These are phyloP conservation scores for Drosophila baimaii DNA, from an alignment of 1,140 invertebrate genomes.

Conservation along the genomic window DNA sequence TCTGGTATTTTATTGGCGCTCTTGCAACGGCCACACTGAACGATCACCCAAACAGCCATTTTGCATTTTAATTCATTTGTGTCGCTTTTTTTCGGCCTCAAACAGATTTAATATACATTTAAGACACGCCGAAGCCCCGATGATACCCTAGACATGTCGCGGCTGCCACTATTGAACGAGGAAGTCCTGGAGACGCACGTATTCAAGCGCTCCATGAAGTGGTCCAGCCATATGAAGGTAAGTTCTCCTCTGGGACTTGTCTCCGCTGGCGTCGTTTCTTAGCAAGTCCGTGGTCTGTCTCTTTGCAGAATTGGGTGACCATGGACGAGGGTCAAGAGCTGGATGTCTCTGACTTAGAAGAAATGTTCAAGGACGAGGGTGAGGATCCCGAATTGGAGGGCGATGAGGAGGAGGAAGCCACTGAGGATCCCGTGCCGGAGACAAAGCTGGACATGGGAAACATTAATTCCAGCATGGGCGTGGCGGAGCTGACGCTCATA, in stretches of 20 bases:
- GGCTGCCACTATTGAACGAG: conserved; percentile 34
- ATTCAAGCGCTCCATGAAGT: conserved; percentile 60
- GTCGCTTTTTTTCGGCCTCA: neutral
- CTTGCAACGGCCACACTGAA: conserved; percentile 4
- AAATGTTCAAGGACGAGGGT: conserved; percentile 22
- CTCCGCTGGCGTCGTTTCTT: conserved; percentile 15
- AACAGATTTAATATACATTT: neutral
- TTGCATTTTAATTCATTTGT: conserved; percentile 18
- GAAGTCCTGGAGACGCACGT: conserved; percentile 49
- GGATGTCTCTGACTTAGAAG: conserved; percentile 30
- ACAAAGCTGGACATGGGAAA: conserved; percentile 27
- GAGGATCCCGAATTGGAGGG: conserved; percentile 7
- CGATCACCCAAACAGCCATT: conserved; percentile 19
- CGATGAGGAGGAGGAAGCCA: conserved; percentile 36
- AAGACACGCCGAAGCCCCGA: neutral
- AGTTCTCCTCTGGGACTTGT: neutral
- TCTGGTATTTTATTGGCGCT: conserved; percentile 18
- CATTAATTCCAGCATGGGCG: conserved; percentile 34
- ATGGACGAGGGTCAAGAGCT: conserved; percentile 23
- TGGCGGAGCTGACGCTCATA: conserved; percentile 51
- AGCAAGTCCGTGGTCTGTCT: neutral
- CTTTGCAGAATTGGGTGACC: conserved; percentile 15
- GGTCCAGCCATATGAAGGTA: conserved; percentile 56
- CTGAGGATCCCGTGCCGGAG: conserved; percentile 32
- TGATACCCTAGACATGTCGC: conserved; percentile 36